Evolutionary conservation across 1,140 invertebrate species (phyloP), one percentile per base, ranked within the genome.

Genomic region (Lysiphlebus fabarum): DNA sequence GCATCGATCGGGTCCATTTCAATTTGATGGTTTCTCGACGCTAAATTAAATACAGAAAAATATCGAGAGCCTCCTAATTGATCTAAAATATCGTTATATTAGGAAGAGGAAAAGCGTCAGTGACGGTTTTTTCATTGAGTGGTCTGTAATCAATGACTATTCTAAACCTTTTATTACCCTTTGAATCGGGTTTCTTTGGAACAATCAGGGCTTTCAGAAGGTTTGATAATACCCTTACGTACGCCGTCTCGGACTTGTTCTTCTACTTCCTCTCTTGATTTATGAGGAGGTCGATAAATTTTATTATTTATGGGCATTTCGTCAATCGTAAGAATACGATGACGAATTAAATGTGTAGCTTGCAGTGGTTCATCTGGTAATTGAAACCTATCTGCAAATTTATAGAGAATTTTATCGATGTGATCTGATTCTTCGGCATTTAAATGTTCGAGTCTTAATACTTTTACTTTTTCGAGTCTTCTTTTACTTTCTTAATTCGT

Each of bases 51-150:
- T 1, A 70, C 67, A 7, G 69, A 65, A 51, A 82, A 81, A 56
- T 70, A 75, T 12, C 62, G 63, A 6, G 65, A 40, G 6, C 66
- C 70, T 1, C 66, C 65, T 33, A 83, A 53, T 37, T 64, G 65
- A 59, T 81, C 74, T 10, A 84, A 63, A 7, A 72, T 66, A n/a
- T 81, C 75, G 73, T 69, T 1, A 82, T 81, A 17, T 75, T 67
- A 2, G 83, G 83, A 3, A 85, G 56, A 0, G 84, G 84, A 67
- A 77, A 86, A 38, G 63, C 68, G 65, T 85, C 82, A 7, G 65
- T 68, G 34, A 78, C 62, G 7, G 75, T 78, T 42, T 65, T 65
- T 53, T 75, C 67, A 64, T 80, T 81, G 53, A 80, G 48, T 59
- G 71, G 71, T 45, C 73, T 48, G 53, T 70, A 80, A 65, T 77